These are phyloP conservation scores for Myopa tessellatipennis DNA, from an alignment of 2,888 invertebrate species.

Conservation along the genomic window DNA sequence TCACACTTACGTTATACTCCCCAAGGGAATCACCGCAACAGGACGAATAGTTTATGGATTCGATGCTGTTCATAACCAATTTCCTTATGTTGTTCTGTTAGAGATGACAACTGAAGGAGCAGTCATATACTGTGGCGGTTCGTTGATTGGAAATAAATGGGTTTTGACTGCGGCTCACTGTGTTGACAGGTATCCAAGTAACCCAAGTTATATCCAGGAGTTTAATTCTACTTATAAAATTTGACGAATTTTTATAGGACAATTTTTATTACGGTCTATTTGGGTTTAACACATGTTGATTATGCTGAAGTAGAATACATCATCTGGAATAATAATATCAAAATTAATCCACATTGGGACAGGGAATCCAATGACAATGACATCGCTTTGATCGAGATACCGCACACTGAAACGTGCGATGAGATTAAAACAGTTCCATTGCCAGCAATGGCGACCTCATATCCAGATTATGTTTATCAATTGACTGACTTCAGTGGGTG, in stretches of 20 bases:
- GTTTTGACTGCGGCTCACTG: constrained; percentile 10
- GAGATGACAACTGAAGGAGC: not conserved
- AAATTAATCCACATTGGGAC: not conserved
- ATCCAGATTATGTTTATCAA: not conserved
- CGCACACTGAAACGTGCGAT: not conserved
- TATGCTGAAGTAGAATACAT: not conserved
- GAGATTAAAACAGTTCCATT: not conserved
- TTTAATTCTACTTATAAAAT: not conserved
- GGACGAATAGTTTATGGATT: not conserved
- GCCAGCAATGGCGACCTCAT: not conserved
- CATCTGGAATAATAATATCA: not conserved
- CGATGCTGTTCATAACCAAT: not conserved
- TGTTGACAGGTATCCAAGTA: not conserved
- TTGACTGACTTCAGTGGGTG: not conserved
- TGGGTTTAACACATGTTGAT: not conserved
- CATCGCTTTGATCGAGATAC: not conserved
- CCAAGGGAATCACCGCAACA: not conserved
- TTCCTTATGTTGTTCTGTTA: constrained; percentile 6
- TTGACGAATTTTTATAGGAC: not conserved
- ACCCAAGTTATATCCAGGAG: no score
- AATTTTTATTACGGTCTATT: not conserved
- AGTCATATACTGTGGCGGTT: not conserved
- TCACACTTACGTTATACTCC: not conserved
- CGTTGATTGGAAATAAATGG: not conserved
- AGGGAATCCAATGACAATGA: not conserved